Evolutionary conservation across 2,888 invertebrate genomes (phyloP).

Genomic region (Hemicrepidius hirtus): DNA sequence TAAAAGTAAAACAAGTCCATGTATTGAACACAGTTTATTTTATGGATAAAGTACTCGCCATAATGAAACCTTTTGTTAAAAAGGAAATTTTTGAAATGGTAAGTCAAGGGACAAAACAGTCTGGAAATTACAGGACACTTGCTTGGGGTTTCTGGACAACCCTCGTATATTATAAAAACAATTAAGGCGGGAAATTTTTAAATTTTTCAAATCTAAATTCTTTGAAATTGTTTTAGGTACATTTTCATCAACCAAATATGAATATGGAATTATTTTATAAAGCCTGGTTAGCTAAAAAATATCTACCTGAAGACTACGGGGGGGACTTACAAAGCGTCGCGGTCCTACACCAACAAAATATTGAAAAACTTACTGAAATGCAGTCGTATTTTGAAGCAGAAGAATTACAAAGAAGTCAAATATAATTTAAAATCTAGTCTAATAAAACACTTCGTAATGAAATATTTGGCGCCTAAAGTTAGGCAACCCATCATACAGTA

Average conservation of each 20-base stretch:
- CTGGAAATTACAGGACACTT: too few species aligned
- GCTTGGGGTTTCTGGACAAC: too few species aligned
- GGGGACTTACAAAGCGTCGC: slow-evolving; percentile 74
- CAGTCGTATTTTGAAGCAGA: slow-evolving; percentile 62
- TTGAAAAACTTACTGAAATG: slow-evolving; percentile 58
- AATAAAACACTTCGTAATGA: too few species aligned
- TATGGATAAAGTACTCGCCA: slow-evolving; percentile 71
- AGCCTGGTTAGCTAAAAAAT: slow-evolving; percentile 75
- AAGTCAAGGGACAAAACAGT: too few species aligned
- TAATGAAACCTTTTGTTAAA: slow-evolving; percentile 76
- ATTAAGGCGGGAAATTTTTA: too few species aligned
- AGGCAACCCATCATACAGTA: too few species aligned
- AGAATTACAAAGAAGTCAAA: slow-evolving; percentile 56
- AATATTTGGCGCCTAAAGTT: too few species aligned
- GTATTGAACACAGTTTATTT: slow-evolving; percentile 76
- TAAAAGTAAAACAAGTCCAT: slow-evolving; percentile 80
- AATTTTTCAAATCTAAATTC: too few species aligned
- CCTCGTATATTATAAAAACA: too few species aligned
- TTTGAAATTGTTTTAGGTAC: slow-evolving; percentile 71
- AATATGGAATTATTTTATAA: slow-evolving; percentile 76
- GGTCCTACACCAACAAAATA: slow-evolving; percentile 57
- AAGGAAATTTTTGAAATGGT: slow-evolving; percentile 57
- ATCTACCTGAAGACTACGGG: slow-evolving; percentile 78
- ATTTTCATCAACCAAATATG: slow-evolving; percentile 76
- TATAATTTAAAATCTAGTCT: background rate